Evolutionary conservation across 2,888 invertebrate genomes (phyloP).

Genomic region (Eurytoma californica): DNA sequence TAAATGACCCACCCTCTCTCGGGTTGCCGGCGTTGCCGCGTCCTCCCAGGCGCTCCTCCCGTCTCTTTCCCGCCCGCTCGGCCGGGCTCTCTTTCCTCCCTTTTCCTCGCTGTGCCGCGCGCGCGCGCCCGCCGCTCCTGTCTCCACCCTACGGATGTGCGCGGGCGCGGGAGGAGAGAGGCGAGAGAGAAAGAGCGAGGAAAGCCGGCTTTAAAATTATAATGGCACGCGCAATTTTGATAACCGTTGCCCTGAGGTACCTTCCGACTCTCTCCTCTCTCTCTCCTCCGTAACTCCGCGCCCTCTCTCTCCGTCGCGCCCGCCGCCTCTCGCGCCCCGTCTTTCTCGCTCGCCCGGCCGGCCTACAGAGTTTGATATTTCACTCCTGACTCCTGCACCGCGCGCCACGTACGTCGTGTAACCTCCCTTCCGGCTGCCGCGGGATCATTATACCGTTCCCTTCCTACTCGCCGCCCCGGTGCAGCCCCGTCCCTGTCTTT

Average conservation of each 20-base stretch:
- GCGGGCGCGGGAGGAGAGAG: conserved; percentile 54
- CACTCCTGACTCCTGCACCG: conserved; percentile 57
- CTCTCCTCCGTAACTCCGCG: conserved; percentile 2
- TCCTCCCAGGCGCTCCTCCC: conserved; percentile 43
- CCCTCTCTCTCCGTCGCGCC: background rate
- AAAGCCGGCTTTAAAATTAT: conserved; percentile 74
- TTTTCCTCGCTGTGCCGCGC: conserved; percentile 52
- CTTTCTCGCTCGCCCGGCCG: background rate
- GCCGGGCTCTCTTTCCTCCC: conserved; percentile 47
- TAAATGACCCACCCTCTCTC: conserved; percentile 74
- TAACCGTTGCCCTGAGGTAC: conserved; percentile 70
- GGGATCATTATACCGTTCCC: conserved; percentile 58
- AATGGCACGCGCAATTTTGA: conserved; percentile 75
- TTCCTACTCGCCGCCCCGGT: conserved; percentile 42
- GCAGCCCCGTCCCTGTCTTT: background rate
- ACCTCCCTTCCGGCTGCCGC: conserved; percentile 56
- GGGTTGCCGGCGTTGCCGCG: conserved; percentile 61
- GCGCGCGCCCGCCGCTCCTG: conserved; percentile 50
- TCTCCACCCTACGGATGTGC: conserved; percentile 61
- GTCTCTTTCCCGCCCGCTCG: conserved; percentile 57
- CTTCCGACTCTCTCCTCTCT: conserved; percentile 54
- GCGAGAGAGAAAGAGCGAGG: conserved; percentile 63
- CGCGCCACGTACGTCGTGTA: conserved; percentile 54
- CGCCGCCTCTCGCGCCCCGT: no score
- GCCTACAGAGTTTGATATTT: conserved; percentile 63